A percentile compares a stretch with the other conserved stretches of the same genome.
Evolutionary conservation across 2,113 vertebrate species (phyloP).

Genomic region (Pygoscelis antarcticus): DNA sequence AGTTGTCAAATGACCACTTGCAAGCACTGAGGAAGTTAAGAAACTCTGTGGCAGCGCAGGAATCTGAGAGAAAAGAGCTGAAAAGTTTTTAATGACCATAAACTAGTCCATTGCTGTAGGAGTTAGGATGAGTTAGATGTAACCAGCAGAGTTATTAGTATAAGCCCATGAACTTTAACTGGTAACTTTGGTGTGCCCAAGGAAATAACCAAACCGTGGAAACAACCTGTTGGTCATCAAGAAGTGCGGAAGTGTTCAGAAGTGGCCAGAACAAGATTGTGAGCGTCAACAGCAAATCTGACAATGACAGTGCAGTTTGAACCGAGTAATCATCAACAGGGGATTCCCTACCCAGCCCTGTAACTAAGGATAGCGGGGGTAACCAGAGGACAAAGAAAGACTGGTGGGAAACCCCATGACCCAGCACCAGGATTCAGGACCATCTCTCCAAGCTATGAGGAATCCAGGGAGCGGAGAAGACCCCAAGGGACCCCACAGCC

Average conservation of each 20-base stretch:
- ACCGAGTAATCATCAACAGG: background rate
- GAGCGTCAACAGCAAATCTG: background rate
- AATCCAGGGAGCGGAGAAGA: background rate
- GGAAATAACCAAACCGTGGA: background rate
- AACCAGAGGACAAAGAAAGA: background rate
- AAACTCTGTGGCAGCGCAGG: background rate
- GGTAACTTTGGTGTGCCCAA: background rate
- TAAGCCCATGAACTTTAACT: background rate
- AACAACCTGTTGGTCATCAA: background rate
- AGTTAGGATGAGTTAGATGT: background rate
- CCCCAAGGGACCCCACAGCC: background rate
- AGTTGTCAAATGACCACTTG: constrained; percentile 15
- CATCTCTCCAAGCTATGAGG: background rate
- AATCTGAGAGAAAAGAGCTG: background rate
- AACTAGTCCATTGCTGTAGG: background rate
- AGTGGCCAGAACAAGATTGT: background rate
- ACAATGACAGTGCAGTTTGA: background rate
- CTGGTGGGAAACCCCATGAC: background rate
- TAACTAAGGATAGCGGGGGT: background rate
- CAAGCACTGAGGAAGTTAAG: background rate
- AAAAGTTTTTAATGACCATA: background rate
- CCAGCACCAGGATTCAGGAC: background rate
- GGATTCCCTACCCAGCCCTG: background rate
- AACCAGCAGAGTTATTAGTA: background rate
- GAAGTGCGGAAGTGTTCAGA: background rate